Evolutionary conservation across 2,888 invertebrate species (phyloP).

Genomic region (Proisotoma minuta): DNA sequence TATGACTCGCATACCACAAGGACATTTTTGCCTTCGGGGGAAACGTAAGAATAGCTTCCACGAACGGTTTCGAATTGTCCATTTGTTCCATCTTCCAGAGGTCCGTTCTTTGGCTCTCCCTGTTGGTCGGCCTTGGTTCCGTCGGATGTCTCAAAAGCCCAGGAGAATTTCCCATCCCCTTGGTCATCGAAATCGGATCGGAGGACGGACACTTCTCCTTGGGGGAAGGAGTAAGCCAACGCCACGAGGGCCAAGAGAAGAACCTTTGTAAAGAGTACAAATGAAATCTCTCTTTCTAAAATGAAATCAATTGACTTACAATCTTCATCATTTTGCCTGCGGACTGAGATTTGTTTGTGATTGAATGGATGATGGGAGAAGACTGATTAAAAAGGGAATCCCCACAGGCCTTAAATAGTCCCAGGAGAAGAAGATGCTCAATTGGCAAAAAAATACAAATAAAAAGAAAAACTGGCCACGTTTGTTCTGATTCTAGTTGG

Average conservation of each 20-base stretch:
- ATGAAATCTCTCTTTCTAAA: no score
- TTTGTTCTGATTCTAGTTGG: no score
- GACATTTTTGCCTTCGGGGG: slow-evolving; percentile 21
- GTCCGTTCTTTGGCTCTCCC: slow-evolving; percentile 21
- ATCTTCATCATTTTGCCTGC: no score
- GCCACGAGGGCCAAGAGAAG: slow-evolving; percentile 26
- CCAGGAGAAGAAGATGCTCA: no score
- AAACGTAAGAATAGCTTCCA: slow-evolving; percentile 21
- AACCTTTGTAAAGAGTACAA: slow-evolving; percentile 15
- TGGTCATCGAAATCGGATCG: slow-evolving; percentile 30
- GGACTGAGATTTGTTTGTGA: no score
- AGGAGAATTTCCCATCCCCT: slow-evolving; percentile 29
- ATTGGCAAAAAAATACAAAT: no score
- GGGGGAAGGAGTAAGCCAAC: slow-evolving; percentile 11
- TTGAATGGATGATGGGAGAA: no score
- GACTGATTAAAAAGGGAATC: no score
- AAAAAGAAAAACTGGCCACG: no score
- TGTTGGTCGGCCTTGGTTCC: slow-evolving; percentile 24
- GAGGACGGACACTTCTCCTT: slow-evolving; percentile 22
- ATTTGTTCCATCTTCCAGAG: slow-evolving; percentile 27
- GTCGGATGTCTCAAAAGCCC: slow-evolving; percentile 35
- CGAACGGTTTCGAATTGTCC: slow-evolving; percentile 23
- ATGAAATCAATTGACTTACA: no score
- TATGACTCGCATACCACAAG: no score
- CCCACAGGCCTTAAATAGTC: no score